Evolutionary conservation across 1,140 invertebrate species (phyloP).

Genomic region (Sesamia nonagrioides): DNA sequence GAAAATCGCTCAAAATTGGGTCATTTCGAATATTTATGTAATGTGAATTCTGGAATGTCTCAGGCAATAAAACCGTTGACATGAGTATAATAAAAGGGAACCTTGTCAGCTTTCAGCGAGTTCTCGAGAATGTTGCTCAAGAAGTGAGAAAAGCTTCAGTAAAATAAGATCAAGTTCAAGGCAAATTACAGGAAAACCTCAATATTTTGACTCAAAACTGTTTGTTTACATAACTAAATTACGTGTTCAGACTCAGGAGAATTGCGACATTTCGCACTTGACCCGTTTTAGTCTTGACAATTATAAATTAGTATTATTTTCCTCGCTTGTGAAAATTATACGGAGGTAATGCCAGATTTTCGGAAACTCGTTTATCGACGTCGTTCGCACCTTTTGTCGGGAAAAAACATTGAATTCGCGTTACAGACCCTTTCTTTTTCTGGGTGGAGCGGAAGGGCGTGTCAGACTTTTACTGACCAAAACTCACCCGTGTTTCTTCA

Average conservation of each 20-base stretch:
- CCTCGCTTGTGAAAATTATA: neutral
- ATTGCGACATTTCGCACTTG: neutral
- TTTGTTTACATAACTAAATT: neutral
- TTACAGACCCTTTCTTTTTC: too few species aligned
- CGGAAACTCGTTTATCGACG: too few species aligned
- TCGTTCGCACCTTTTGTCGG: too few species aligned
- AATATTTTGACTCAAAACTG: neutral
- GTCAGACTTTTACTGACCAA: too few species aligned
- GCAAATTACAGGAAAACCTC: constrained; percentile 1
- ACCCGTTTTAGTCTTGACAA: neutral
- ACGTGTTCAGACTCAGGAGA: neutral
- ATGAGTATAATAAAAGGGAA: neutral
- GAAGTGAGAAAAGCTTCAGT: neutral
- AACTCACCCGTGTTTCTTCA: too few species aligned
- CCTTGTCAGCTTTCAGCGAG: neutral
- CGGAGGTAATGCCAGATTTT: neutral
- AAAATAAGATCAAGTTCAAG: constrained; percentile 13
- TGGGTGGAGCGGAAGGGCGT: too few species aligned
- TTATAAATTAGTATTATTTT: neutral
- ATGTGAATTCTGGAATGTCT: neutral
- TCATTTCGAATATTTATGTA: neutral
- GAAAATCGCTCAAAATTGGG: neutral
- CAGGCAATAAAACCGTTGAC: neutral
- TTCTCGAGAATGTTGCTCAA: neutral
- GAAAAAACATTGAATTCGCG: too few species aligned